Evolutionary conservation across 2,113 vertebrate genomes (phyloP).

Genomic region (Tachysurus vachellii): DNA sequence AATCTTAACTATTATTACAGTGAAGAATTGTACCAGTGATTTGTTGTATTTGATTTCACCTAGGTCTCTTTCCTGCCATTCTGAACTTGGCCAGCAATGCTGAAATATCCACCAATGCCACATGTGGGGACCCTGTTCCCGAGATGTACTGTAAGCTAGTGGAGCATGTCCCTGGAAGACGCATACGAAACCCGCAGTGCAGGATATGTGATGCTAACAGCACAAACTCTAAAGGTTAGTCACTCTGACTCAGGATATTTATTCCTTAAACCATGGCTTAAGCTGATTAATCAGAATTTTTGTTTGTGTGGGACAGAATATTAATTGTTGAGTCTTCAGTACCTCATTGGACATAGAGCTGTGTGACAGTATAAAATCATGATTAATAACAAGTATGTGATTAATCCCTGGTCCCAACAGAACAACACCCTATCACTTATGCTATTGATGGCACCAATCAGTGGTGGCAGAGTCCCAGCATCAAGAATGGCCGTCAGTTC

Average conservation of each 20-base stretch:
- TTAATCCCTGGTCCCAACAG: slow-evolving; percentile 62
- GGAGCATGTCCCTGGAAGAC: slow-evolving; percentile 88
- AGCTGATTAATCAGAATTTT: neutral
- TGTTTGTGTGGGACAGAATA: neutral
- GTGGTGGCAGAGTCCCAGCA: slow-evolving; percentile 99
- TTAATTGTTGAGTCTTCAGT: neutral
- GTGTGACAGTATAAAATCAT: neutral
- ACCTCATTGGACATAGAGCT: neutral
- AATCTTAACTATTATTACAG: neutral
- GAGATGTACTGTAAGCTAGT: slow-evolving; percentile 97
- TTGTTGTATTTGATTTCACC: neutral
- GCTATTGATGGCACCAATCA: slow-evolving; percentile 94
- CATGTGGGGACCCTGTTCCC: slow-evolving; percentile 84
- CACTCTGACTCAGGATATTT: neutral
- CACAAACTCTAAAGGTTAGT: slow-evolving; percentile 80
- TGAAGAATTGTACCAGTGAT: neutral
- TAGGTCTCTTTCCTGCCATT: slow-evolving; percentile 94
- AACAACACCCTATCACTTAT: slow-evolving; percentile 87
- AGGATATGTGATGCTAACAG: slow-evolving; percentile 82
- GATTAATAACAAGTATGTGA: too few species aligned
- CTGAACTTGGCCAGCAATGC: slow-evolving; percentile 91
- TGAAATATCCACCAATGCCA: slow-evolving; percentile 87
- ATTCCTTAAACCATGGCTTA: neutral
- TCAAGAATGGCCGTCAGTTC: slow-evolving; percentile 90
- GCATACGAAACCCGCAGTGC: slow-evolving; percentile 86